Conservation (phyloP, 2,888 invertebrate genomes). For the Trachelus tabidus region DNA sequence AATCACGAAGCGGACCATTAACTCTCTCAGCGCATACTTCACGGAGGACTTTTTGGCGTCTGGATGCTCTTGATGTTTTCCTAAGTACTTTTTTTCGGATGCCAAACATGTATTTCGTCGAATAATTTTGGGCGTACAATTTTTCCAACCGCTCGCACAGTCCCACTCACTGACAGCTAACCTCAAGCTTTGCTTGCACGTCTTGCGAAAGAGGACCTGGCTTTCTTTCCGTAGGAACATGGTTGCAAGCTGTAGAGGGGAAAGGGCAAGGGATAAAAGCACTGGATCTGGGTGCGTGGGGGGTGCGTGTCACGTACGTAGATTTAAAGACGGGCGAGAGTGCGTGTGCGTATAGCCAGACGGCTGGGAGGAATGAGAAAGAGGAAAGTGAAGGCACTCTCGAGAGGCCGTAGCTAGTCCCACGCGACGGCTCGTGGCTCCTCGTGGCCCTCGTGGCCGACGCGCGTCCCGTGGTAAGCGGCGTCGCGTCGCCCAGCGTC, state of each 20-base stretch:
- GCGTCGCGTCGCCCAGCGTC: conserved; percentile 7
- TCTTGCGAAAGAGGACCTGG: background rate
- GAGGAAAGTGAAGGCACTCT: conserved; percentile 31
- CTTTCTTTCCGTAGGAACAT: background rate
- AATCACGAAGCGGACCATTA: background rate
- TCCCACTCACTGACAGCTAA: background rate
- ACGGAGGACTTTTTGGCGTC: background rate
- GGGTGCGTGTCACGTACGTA: conserved; percentile 16
- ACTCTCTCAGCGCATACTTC: background rate
- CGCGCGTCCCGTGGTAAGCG: background rate
- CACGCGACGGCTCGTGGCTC: conserved; percentile 55
- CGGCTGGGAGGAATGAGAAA: conserved; percentile 34
- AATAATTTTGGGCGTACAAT: background rate
- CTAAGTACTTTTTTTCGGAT: background rate
- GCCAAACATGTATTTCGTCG: background rate
- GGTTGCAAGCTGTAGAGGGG: background rate
- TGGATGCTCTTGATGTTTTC: background rate
- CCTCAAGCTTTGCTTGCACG: background rate
- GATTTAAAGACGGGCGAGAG: conserved; percentile 2
- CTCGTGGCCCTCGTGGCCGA: conserved; percentile 44
- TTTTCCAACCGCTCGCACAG: background rate
- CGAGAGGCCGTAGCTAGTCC: conserved; percentile 42
- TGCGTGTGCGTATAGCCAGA: conserved; percentile 35
- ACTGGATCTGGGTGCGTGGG: conserved; percentile 2
- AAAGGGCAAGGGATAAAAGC: background rate